A percentile compares a stretch with the other conserved stretches of the same genome.
Evolutionary conservation across 1,140 invertebrate species (phyloP).

Genomic region (Globodera ellingtonae): DNA sequence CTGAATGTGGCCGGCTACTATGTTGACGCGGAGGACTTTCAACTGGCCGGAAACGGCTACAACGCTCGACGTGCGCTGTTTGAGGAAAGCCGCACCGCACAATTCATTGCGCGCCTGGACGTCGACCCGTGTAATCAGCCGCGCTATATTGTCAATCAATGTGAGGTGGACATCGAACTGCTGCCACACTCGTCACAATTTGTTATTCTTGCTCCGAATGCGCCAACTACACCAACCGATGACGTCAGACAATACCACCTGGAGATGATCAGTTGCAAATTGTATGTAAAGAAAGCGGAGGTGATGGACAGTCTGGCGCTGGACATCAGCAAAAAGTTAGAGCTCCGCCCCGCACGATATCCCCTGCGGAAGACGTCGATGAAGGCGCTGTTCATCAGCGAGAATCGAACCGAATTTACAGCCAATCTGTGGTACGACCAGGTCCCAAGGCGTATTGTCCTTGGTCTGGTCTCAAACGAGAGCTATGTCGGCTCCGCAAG

Average conservation of each 20-base stretch:
- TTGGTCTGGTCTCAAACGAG: slow-evolving; percentile 11
- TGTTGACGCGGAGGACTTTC: neutral
- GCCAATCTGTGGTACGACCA: slow-evolving; percentile 16
- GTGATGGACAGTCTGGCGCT: slow-evolving; percentile 21
- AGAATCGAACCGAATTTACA: slow-evolving; percentile 10
- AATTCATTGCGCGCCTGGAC: slow-evolving; percentile 16
- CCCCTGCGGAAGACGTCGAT: slow-evolving; percentile 9
- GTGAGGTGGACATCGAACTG: slow-evolving; percentile 23
- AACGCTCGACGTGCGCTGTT: neutral
- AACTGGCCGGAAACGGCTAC: neutral
- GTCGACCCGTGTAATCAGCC: slow-evolving; percentile 15
- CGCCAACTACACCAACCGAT: neutral
- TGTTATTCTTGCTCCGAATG: slow-evolving; percentile 2
- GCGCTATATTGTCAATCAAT: slow-evolving; percentile 9
- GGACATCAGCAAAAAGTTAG: slow-evolving; percentile 14
- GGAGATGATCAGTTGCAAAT: slow-evolving; percentile 13
- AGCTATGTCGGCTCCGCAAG: slow-evolving; percentile 1
- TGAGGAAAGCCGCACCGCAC: neutral
- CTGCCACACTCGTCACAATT: slow-evolving; percentile 12
- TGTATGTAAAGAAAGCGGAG: slow-evolving; percentile 17
- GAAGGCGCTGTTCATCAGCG: slow-evolving; percentile 22
- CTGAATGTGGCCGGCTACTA: neutral
- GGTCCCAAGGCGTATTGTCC: slow-evolving; percentile 2
- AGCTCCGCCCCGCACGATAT: slow-evolving; percentile 18
- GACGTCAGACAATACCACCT: neutral